These are phyloP conservation scores for Urocyon cinereoargenteus DNA, from an alignment of 2,797 vertebrate species.

Conservation along the genomic window DNA sequence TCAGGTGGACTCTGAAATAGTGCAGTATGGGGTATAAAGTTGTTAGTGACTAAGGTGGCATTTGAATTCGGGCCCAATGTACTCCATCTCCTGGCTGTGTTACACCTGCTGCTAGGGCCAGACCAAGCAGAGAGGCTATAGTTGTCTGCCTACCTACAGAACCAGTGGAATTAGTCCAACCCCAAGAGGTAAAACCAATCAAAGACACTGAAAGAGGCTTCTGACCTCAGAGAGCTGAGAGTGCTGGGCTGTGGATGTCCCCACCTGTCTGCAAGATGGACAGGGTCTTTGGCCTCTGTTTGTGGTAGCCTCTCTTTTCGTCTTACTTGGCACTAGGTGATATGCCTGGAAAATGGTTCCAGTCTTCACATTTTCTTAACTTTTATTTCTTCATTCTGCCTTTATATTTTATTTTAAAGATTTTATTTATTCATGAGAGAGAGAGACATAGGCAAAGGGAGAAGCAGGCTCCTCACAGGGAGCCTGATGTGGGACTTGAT, in stretches of 20 bases:
- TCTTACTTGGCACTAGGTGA: neutral
- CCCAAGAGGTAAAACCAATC: accelerated
- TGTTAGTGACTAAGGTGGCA: neutral
- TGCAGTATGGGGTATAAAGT: neutral
- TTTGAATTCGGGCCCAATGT: neutral
- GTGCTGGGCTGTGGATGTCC: neutral
- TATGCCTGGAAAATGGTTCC: conserved; percentile 9
- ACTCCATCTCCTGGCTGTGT: neutral
- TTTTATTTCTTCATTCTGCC: neutral
- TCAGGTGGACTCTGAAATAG: neutral
- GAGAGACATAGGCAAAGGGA: too few relatives aligned
- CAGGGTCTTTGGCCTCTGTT: neutral
- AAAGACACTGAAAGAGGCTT: neutral
- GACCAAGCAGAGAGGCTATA: neutral
- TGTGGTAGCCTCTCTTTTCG: neutral
- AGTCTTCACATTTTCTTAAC: neutral
- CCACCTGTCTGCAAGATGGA: neutral
- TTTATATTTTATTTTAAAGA: neutral
- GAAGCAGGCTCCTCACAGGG: too few relatives aligned
- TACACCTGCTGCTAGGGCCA: neutral
- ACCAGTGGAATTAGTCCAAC: neutral
- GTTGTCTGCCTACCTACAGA: neutral
- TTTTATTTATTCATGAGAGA: too few relatives aligned
- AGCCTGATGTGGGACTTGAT: too few relatives aligned
- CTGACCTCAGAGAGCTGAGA: neutral